Conservation (phyloP, 2,888 invertebrate species). For the Synergus itoensis region DNA sequence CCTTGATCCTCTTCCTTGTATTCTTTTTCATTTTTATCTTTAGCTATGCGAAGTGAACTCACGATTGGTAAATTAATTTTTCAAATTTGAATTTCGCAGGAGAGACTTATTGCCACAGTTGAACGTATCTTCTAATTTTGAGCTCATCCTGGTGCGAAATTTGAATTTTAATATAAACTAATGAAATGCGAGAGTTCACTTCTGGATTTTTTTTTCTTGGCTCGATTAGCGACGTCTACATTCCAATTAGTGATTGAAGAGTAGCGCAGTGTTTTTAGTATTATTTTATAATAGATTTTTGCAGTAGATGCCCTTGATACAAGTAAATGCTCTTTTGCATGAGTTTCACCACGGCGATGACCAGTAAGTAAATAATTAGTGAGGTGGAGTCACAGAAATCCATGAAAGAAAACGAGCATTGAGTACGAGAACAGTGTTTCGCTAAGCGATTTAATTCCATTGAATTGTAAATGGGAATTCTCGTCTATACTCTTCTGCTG, state of each 20-base stretch:
- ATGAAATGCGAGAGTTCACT: constrained; percentile 12
- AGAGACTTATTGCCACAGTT: not conserved
- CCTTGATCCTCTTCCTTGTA: constrained; percentile 27
- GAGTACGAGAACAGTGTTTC: constrained; percentile 28
- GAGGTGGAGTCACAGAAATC: constrained; percentile 40
- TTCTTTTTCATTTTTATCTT: constrained; percentile 47
- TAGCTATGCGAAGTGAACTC: not conserved
- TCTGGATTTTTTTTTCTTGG: not conserved
- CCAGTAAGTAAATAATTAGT: constrained; percentile 48
- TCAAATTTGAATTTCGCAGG: constrained; percentile 6
- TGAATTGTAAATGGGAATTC: constrained; percentile 33
- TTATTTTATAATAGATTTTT: constrained; percentile 15
- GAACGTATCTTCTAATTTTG: not conserved
- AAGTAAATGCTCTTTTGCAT: constrained; percentile 36
- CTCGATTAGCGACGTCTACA: constrained; percentile 43
- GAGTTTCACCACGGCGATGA: constrained; percentile 56
- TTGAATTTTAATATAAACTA: not conserved
- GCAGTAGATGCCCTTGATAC: not conserved
- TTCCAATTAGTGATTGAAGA: constrained; percentile 53
- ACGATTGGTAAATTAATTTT: constrained; percentile 21
- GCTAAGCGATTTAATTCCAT: constrained; percentile 31
- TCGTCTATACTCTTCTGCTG: constrained; percentile 1
- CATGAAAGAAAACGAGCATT: constrained; percentile 13
- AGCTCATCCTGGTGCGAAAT: not conserved
- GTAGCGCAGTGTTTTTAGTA: constrained; percentile 55